A percentile compares a stretch with the other conserved stretches of the same genome.
Conservation (phyloP, 2,113 vertebrate species). For the Erpornis zantholeuca region DNA sequence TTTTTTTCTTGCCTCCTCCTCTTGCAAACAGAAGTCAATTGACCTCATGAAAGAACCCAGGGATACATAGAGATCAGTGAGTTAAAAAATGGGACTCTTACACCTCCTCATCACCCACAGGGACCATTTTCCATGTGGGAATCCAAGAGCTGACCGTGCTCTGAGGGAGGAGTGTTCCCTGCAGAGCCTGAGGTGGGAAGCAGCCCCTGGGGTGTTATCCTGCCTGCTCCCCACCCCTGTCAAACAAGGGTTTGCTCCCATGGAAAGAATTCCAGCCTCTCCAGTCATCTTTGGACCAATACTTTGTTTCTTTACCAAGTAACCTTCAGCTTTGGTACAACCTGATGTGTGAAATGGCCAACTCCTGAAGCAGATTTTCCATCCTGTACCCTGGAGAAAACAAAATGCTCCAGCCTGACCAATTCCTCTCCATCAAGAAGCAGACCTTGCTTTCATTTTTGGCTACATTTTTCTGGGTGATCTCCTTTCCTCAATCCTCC, state of each 20-base stretch:
- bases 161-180: not conserved
- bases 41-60: not conserved
- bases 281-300: not conserved
- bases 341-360: not conserved
- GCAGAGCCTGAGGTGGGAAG: not conserved
- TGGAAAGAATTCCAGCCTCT: not conserved
- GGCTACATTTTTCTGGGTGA: not conserved
- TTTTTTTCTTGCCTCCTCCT: not conserved
- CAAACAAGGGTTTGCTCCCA: not conserved
- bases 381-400: not conserved
- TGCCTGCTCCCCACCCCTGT: not conserved
- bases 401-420: not conserved
- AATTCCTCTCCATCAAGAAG: not conserved
- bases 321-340: not conserved
- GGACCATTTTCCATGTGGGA: not conserved
- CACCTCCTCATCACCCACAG: not conserved
- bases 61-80: rapidly evolving
- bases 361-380: not conserved
- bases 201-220: not conserved
- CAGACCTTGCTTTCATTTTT: not conserved
- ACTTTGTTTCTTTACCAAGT: not conserved
- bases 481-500: not conserved
- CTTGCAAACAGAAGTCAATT: not conserved
- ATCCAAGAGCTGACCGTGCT: not conserved
- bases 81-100: not conserved